These are phyloP conservation scores for Rhinopithecus roxellana DNA, from an alignment of 2,113 vertebrate species.

Conservation along the genomic window DNA sequence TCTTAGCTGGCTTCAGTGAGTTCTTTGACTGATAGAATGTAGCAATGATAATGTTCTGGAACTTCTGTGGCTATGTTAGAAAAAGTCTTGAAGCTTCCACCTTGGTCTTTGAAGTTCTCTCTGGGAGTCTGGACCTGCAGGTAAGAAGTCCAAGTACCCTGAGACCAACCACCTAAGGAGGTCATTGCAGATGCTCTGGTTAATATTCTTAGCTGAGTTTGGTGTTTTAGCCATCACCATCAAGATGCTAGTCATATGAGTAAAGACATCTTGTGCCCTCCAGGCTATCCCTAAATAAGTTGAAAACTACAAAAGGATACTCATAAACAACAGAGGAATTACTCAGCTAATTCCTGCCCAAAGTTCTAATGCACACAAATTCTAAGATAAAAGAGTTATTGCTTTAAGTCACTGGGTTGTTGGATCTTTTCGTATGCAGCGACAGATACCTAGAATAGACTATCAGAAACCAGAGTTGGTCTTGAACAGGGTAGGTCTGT, in stretches of 20 bases:
- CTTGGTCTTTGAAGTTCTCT: not conserved
- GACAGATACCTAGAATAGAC: not conserved
- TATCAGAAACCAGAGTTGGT: not conserved
- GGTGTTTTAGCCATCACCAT: not conserved
- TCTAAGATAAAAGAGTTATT: not conserved
- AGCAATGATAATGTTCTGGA: not conserved
- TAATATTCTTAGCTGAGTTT: not conserved
- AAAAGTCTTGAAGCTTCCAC: not conserved
- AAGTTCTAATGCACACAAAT: not conserved
- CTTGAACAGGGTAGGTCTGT: not conserved
- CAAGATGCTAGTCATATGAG: not conserved
- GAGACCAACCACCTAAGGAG: not conserved
- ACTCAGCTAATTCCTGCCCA: not conserved
- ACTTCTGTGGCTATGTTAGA: not conserved
- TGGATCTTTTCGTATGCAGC: not conserved
- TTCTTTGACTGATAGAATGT: not conserved
- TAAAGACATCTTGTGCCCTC: not conserved
- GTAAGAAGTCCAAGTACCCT: not conserved
- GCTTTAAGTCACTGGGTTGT: not conserved
- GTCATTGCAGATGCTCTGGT: not conserved
- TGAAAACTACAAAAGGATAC: not conserved
- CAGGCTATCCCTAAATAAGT: not conserved
- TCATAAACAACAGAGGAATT: not conserved
- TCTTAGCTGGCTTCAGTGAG: not conserved
- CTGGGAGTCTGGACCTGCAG: not conserved